Conservation (phyloP, 2,888 invertebrate genomes). For the Eristalis intricaria region DNA sequence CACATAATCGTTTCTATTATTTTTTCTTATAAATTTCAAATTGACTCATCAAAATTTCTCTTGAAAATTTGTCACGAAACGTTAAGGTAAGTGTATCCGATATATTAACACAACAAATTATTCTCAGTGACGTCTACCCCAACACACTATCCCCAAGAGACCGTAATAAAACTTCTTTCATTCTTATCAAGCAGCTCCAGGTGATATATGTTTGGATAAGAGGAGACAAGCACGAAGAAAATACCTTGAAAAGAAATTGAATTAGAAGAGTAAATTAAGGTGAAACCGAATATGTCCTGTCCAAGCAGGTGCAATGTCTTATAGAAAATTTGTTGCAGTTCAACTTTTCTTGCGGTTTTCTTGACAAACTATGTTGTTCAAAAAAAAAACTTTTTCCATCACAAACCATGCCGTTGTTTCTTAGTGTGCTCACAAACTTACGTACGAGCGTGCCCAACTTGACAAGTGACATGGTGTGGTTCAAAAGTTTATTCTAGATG, state of each 20-base stretch:
- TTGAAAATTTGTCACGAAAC: not conserved
- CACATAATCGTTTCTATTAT: no score
- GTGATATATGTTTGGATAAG: not conserved
- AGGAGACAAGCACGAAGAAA: not conserved
- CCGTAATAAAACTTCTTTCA: constrained; percentile 14
- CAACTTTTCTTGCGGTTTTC: not conserved
- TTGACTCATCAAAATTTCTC: not conserved
- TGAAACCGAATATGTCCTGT: constrained; percentile 44
- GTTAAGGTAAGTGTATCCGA: not conserved
- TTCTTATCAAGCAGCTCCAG: constrained; percentile 28
- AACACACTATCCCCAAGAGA: not conserved
- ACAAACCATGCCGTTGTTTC: not conserved
- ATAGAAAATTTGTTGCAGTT: constrained; percentile 3
- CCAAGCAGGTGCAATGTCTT: constrained; percentile 55
- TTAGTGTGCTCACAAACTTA: not conserved
- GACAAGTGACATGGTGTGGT: constrained; percentile 51
- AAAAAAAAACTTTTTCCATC: constrained; percentile 17
- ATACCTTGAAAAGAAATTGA: constrained; percentile 34
- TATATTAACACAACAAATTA: not conserved
- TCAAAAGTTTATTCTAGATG: constrained; percentile 37
- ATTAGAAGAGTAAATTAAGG: constrained; percentile 36
- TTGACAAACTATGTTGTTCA: constrained; percentile 2
- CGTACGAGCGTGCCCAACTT: not conserved
- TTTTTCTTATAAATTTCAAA: not conserved
- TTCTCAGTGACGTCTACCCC: not conserved